A percentile compares a stretch with the other conserved stretches of the same genome.
Conservation (phyloP, 2,797 vertebrate genomes). For the Urophycis tenuis region DNA sequence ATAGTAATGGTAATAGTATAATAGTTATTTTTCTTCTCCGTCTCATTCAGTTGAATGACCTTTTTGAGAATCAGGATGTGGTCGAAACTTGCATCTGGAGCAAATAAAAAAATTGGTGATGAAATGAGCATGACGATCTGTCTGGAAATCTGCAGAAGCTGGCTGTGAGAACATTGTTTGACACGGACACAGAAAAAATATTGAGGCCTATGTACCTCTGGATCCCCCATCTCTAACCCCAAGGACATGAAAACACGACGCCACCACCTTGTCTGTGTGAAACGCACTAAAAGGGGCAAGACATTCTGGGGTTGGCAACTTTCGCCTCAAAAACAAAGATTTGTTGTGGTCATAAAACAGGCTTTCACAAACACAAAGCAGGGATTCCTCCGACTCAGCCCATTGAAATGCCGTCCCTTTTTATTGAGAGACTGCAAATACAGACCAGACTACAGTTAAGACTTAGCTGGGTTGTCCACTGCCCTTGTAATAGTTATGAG, state of each 20-base stretch:
- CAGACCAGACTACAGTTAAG: constrained; percentile 68
- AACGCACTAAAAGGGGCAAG: constrained; percentile 24
- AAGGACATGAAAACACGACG: constrained; percentile 43
- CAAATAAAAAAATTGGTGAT: not conserved
- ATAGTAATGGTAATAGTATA: too few species aligned
- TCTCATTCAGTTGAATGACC: constrained; percentile 7
- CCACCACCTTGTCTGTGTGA: constrained; percentile 19
- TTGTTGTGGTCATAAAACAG: constrained; percentile 38
- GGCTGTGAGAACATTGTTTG: not conserved
- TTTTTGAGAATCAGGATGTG: not conserved
- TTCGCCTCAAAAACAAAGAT: constrained; percentile 34
- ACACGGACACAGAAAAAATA: not conserved
- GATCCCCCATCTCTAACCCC: constrained; percentile 34
- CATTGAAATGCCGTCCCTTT: constrained; percentile 52
- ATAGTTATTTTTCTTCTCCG: not conserved
- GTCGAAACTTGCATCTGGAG: not conserved
- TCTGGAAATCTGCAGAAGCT: not conserved
- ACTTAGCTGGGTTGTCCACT: constrained; percentile 57
- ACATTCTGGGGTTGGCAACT: constrained; percentile 25
- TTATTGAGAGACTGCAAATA: constrained; percentile 64
- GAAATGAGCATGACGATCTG: not conserved
- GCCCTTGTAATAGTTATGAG: constrained; percentile 47
- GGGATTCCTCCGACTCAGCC: constrained; percentile 29
- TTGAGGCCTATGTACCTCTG: not conserved
- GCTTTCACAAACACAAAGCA: constrained; percentile 28